A percentile compares a stretch with the other conserved stretches of the same genome.
Conservation (phyloP, 2,113 vertebrate species). For the Cardinalis cardinalis region DNA sequence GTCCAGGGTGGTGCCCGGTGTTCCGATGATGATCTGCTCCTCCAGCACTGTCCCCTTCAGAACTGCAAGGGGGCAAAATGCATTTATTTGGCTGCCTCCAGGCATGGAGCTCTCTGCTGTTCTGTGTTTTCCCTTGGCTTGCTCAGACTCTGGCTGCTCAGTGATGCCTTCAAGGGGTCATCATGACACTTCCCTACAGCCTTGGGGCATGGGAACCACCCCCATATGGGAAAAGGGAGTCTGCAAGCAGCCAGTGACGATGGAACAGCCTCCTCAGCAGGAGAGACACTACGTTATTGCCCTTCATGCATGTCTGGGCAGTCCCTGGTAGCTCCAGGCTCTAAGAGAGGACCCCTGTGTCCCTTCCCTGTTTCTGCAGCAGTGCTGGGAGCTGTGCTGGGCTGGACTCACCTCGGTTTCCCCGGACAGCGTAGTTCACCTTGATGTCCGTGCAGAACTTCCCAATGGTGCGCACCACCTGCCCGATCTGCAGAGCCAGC, state of each 20-base stretch:
- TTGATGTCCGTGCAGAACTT: constrained; percentile 58
- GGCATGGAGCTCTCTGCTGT: rapidly evolving
- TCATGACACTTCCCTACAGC: neutral
- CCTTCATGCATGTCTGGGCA: rapidly evolving
- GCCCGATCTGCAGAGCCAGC: constrained; percentile 76
- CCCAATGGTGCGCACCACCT: constrained; percentile 68
- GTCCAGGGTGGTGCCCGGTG: constrained; percentile 71
- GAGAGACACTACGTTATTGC: rapidly evolving
- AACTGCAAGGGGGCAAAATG: constrained; percentile 17
- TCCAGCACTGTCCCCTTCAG: neutral
- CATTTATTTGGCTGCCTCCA: neutral
- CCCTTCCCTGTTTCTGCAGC: rapidly evolving
- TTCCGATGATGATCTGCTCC: constrained; percentile 77
- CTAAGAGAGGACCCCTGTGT: neutral
- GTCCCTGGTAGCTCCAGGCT: neutral
- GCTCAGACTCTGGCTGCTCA: neutral
- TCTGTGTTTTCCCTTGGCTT: rapidly evolving
- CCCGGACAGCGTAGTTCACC: constrained; percentile 72
- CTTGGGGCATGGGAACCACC: neutral
- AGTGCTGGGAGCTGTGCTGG: rapidly evolving
- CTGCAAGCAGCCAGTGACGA: neutral
- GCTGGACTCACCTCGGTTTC: constrained; percentile 65
- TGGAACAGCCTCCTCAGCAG: neutral
- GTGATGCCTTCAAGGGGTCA: neutral
- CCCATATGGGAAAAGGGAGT: neutral